Conservation (phyloP, 2,797 vertebrate genomes). For the Mycteria americana region DNA sequence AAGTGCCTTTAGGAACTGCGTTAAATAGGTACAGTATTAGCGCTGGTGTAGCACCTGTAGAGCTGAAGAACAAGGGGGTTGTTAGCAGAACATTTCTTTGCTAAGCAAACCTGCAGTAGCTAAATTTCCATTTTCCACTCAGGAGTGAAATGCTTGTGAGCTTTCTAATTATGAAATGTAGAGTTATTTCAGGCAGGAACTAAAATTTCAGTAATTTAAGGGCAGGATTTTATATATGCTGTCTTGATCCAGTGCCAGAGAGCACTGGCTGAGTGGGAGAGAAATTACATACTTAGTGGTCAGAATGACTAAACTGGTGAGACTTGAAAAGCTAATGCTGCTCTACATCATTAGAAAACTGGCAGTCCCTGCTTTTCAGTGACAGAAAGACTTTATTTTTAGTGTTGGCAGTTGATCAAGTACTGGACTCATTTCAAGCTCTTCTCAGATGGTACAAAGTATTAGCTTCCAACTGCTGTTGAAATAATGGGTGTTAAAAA, state of each 20-base stretch:
- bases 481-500: slow-evolving; percentile 50
- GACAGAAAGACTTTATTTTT: slow-evolving; percentile 63
- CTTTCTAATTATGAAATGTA: slow-evolving; percentile 17
- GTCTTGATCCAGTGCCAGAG: slow-evolving; percentile 11
- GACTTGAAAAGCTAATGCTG: slow-evolving; percentile 31
- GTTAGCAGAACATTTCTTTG: neutral
- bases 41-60: neutral
- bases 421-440: slow-evolving; percentile 20
- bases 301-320: slow-evolving; percentile 39
- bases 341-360: slow-evolving; percentile 19
- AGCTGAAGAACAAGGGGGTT: neutral
- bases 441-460: slow-evolving; percentile 35
- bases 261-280: neutral
- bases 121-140: neutral
- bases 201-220: slow-evolving; percentile 22
- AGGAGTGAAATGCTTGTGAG: neutral
- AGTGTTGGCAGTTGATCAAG: neutral
- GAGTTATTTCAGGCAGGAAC: slow-evolving; percentile 15
- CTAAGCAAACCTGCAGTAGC: neutral
- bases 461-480: neutral
- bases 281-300: slow-evolving; percentile 8
- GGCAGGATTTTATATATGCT: slow-evolving; percentile 3
- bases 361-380: slow-evolving; percentile 45
- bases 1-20: neutral
- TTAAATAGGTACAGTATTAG: neutral